These are phyloP conservation scores for Sepiola atlantica DNA, from an alignment of 2,888 invertebrate genomes.

Conservation along the genomic window DNA sequence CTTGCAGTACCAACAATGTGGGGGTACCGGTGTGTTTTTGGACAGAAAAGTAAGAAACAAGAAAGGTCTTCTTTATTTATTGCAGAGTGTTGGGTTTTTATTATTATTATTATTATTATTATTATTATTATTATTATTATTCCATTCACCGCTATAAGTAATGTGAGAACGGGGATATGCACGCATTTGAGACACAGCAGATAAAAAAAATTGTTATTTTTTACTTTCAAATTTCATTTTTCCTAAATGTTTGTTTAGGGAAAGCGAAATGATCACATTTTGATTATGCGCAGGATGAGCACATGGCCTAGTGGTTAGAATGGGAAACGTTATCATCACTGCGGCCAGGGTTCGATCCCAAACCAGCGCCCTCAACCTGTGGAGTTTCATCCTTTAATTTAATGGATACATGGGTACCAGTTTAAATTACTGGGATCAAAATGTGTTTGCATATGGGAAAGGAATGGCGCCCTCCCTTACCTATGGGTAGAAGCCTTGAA, in stretches of 20 bases:
- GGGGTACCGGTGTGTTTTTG: conserved; percentile 3
- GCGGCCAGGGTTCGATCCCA: no score
- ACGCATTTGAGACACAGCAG: not conserved
- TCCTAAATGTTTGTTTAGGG: not conserved
- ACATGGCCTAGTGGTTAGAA: no score
- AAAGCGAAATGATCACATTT: not conserved
- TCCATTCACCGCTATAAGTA: not conserved
- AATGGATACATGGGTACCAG: no score
- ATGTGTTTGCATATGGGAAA: no score
- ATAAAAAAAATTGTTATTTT: not conserved
- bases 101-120: no score
- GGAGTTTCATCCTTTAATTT: no score
- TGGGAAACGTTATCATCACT: no score
- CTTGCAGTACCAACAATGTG: not conserved
- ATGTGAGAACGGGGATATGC: not conserved
- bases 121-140: not conserved
- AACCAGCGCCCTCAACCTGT: no score
- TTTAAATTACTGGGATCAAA: no score
- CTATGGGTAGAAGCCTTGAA: no score
- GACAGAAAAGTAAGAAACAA: not conserved
- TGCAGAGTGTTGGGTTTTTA: not conserved
- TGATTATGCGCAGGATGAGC: not conserved
- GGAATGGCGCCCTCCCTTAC: no score
- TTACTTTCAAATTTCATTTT: not conserved
- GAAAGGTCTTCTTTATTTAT: not conserved